Base-by-base conservation (phyloP, 2,797 vertebrate species). In the Perdix hodgsoniae region DNA sequence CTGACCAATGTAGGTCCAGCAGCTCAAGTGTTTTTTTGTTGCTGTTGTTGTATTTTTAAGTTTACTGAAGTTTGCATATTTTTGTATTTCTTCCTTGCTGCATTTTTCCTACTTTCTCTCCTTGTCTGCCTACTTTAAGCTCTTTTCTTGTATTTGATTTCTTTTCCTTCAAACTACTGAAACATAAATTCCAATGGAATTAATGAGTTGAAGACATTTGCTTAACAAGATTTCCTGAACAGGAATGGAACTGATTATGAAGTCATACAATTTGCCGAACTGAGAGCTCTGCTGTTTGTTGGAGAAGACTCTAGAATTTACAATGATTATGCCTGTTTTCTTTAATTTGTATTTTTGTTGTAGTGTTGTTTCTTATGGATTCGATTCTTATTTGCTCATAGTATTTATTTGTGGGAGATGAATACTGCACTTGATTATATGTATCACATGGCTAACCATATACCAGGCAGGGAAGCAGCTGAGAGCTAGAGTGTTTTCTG, bases 61-160 rank as follows among this genome's bases (percentile, higher is more conserved):
- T 47, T 11, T 44, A 44, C 1, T 0, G 0, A 1, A 5, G n/a
- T 29, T 15, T 77, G 9, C 9, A 14, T 74, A 4, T 10, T 52
- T 89, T 69, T 11, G 78, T 89, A 19, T 64, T 73, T 54, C 31
- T 39, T 66, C 50, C 16, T 29, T 29, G 10, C 2, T 35, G 14
- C 56, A 40, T 1, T 40, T 23, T 29, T 0, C 9, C 19, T 66
- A 7, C 37, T 39, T 72, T 76, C 7, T 84, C 26, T 47, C 29
- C 29, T 88, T 67, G 14, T 76, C 39, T 90, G 14, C 45, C 9
- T 35, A 10, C 44, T 74, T 54, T 60, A 85, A 79, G 59, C 4
- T 74, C 14, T 59, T 5, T 57, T 70, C 40, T 61, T 76, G 10
- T 37, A n/a, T 71, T 90, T 86, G 1, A 4, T 73, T 76, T 59